These are phyloP conservation scores for Phrynocephalus vlangalii DNA, from an alignment of 2,797 vertebrate species.

Conservation along the genomic window DNA sequence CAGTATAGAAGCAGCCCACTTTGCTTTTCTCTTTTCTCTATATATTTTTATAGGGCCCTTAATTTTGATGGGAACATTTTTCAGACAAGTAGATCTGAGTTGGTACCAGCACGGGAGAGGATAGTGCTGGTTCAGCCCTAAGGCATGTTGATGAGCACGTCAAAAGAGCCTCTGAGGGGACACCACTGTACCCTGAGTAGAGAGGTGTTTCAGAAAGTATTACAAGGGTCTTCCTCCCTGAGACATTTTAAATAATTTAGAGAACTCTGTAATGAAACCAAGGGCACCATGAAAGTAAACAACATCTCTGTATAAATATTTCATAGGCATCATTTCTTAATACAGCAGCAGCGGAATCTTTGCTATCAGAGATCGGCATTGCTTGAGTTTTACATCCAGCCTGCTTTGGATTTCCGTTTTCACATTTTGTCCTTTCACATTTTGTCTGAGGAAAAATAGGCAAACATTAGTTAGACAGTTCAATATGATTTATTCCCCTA, in stretches of 20 bases:
- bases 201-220: constrained; percentile 8
- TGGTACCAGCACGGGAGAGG: background rate
- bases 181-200: background rate
- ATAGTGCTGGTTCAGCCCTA: background rate
- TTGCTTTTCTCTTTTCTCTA: background rate
- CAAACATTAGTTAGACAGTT: background rate
- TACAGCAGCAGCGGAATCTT: background rate
- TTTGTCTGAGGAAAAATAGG: background rate
- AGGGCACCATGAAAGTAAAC: constrained; percentile 35
- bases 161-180: background rate
- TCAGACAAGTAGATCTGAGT: background rate
- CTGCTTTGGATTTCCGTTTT: constrained; percentile 14
- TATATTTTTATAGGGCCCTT: background rate
- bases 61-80: background rate
- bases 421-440: background rate
- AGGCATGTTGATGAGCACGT: background rate
- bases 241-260: constrained; percentile 17
- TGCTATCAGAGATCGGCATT: constrained; percentile 24
- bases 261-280: background rate
- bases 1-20: too few species aligned
- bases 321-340: constrained; percentile 16
- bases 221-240: background rate
- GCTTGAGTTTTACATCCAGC: constrained; percentile 20
- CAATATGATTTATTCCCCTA: background rate
- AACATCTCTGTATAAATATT: constrained; percentile 22